phyloP scores from a whole-genome alignment of 2,113 vertebrate genomes.

The Festucalex cinctus region DNA sequence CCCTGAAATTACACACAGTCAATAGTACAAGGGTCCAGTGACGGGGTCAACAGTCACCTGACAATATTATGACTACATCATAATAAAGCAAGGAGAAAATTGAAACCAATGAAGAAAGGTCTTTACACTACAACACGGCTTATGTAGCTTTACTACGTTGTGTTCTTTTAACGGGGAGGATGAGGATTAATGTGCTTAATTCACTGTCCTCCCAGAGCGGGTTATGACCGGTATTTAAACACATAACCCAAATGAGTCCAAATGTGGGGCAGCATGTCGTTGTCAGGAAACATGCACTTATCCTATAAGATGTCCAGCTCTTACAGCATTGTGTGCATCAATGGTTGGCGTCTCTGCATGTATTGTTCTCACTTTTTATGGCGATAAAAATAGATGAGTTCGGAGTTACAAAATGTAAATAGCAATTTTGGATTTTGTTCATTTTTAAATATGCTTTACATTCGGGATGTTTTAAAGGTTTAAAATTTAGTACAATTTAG shows the following conservation, averaged over 20 bases:
- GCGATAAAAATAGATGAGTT: neutral
- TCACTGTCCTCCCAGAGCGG: constrained; percentile 42
- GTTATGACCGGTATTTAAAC: constrained; percentile 48
- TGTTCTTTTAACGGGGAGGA: constrained; percentile 38
- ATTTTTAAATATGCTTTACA: neutral
- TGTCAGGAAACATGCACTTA: constrained; percentile 42
- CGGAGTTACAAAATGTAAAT: neutral
- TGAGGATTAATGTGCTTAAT: constrained; percentile 61
- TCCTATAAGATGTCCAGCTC: constrained; percentile 22
- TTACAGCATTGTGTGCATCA: constrained; percentile 13
- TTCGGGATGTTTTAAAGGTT: too few species aligned
- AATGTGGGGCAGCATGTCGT: constrained; percentile 56
- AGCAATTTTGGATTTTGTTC: neutral
- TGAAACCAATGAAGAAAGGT: constrained; percentile 19
- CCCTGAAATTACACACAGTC: constrained; percentile 33
- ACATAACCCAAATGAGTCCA: constrained; percentile 50
- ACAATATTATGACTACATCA: constrained; percentile 25
- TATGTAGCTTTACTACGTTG: constrained; percentile 34
- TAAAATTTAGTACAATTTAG: neutral
- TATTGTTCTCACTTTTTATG: neutral
- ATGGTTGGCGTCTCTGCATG: neutral
- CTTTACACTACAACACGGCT: constrained; percentile 38
- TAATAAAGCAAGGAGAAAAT: constrained; percentile 19
- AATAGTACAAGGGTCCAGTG: constrained; percentile 29
- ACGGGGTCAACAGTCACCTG: constrained; percentile 28